A percentile compares a stretch with the other conserved stretches of the same genome.
Conservation (phyloP, 2,113 vertebrate species). For the Strix uralensis region DNA sequence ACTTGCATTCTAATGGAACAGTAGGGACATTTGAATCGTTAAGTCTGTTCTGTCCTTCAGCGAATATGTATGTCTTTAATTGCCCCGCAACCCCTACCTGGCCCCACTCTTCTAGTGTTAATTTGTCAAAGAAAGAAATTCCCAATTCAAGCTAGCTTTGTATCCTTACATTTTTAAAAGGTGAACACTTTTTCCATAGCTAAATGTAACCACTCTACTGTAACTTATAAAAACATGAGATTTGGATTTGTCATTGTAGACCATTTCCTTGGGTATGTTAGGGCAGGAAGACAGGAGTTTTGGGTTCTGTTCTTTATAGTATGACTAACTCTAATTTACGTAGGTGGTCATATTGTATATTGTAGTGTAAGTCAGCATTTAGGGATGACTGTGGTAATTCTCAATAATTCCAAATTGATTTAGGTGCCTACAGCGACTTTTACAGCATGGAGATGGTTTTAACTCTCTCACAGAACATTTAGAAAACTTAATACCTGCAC, state of each 20-base stretch:
- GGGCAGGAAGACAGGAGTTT: neutral
- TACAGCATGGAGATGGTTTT: neutral
- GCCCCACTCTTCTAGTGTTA: neutral
- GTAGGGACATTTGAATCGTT: neutral
- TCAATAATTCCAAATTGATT: neutral
- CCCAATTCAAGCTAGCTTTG: neutral
- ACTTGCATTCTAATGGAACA: neutral
- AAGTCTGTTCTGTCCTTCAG: neutral
- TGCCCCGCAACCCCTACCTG: neutral
- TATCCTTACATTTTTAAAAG: neutral
- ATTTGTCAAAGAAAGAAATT: neutral
- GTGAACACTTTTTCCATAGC: neutral
- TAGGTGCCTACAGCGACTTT: neutral
- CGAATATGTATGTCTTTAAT: neutral
- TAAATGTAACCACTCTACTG: neutral
- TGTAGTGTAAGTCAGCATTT: neutral
- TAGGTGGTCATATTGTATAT: neutral
- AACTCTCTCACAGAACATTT: neutral
- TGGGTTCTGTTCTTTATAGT: neutral
- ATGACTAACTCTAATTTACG: neutral
- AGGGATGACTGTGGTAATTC: neutral
- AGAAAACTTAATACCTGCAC: neutral
- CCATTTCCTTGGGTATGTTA: neutral
- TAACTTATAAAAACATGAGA: neutral
- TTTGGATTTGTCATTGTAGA: neutral